Conservation (phyloP, 37 sponge, comb jelly and placozoan genomes). For the Cladorhizidae sp. region DNA sequence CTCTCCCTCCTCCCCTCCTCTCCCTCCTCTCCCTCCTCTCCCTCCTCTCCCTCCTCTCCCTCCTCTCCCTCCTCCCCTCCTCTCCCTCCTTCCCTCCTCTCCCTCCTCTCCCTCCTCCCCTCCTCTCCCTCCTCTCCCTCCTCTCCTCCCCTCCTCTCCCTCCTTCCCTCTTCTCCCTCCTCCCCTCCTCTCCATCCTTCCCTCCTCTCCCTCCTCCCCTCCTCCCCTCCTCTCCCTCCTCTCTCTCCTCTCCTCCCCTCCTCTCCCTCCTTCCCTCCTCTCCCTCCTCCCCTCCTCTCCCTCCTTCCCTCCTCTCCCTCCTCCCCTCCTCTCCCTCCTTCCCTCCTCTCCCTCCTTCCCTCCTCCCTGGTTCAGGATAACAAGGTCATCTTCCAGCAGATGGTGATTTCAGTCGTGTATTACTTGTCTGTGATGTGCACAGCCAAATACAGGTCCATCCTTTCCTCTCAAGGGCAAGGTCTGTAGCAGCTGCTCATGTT, state of each 20-base stretch:
- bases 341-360: neutral
- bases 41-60: too few species aligned
- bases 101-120: too few species aligned
- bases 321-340: neutral
- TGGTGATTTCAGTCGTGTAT: conserved; percentile 35
- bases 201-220: neutral
- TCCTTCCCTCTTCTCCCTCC: neutral
- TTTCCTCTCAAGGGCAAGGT: neutral
- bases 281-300: neutral
- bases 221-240: neutral
- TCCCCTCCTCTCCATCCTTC: neutral
- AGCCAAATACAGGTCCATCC: conserved; percentile 50
- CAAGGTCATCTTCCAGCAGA: conserved; percentile 22
- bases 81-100: too few species aligned
- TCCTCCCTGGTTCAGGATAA: conserved; percentile 27
- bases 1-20: too few species aligned
- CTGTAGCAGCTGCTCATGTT: neutral
- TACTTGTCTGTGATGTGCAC: conserved; percentile 62
- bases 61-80: too few species aligned
- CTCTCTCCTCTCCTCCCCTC: neutral
- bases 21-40: too few species aligned
- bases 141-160: neutral
- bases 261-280: neutral
- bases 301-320: neutral
- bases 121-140: neutral